Percentiles rank a stretch among this genome's conserved stretches.
Evolutionary conservation across 2,113 vertebrate species (phyloP).

Genomic region (Apodemus sylvaticus): DNA sequence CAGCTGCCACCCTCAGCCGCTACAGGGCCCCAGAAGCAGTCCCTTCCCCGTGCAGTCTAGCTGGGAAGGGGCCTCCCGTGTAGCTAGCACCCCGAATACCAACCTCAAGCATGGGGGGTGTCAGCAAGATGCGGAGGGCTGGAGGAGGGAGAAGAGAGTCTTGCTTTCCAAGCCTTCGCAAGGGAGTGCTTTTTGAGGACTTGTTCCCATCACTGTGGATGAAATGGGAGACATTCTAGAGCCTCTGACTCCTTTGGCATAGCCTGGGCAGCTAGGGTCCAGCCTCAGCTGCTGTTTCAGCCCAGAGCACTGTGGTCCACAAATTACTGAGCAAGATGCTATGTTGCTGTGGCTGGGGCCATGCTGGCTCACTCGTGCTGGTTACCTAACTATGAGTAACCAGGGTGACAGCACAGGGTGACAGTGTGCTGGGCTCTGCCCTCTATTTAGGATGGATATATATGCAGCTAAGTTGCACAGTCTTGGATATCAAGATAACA

Average conservation of each 20-base stretch:
- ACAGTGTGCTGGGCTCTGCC: neutral
- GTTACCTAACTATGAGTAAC: neutral
- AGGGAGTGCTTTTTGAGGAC: slow-evolving; percentile 67
- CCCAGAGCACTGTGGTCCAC: neutral
- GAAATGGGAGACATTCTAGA: neutral
- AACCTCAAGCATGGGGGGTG: slow-evolving; percentile 62
- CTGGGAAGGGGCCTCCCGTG: neutral
- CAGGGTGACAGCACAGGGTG: neutral
- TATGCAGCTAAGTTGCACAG: neutral
- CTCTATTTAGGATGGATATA: neutral
- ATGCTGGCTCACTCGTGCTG: fast-evolving
- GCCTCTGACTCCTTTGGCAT: fast-evolving
- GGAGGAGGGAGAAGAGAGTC: slow-evolving; percentile 27
- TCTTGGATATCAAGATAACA: neutral
- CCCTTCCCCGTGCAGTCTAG: neutral
- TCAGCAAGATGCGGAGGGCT: slow-evolving; percentile 46
- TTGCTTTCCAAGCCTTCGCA: slow-evolving; percentile 21
- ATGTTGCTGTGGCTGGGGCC: fast-evolving
- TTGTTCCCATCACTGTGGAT: slow-evolving; percentile 73
- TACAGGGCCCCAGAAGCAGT: neutral
- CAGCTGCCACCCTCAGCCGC: neutral
- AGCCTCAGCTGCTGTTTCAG: neutral
- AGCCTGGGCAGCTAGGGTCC: neutral
- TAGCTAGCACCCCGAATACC: neutral
- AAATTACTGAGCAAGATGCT: fast-evolving